Conservation (phyloP, 2,797 vertebrate genomes). For the Mormyrops boulengeri region DNA sequence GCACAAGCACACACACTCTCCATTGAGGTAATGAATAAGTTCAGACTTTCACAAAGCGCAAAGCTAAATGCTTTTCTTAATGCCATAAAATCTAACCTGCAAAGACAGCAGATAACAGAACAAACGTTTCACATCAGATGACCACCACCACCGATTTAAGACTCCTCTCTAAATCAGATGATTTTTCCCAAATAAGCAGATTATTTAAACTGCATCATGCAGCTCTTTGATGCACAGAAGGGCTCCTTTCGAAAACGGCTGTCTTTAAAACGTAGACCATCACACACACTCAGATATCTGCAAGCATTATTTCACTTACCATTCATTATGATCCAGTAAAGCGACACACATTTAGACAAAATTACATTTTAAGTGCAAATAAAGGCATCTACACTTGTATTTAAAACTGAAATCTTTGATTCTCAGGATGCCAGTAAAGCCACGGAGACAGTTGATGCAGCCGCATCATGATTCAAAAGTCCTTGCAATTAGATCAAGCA, state of each 20-base stretch:
- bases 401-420: background rate
- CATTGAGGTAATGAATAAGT: background rate
- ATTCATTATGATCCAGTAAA: background rate
- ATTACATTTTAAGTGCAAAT: slow-evolving; percentile 25
- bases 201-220: background rate
- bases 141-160: background rate
- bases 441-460: background rate
- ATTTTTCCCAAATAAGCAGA: background rate
- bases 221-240: background rate
- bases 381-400: background rate
- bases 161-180: background rate
- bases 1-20: background rate
- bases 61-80: background rate
- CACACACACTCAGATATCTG: background rate
- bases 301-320: background rate
- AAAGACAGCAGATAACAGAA: background rate
- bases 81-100: background rate
- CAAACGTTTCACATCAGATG: background rate
- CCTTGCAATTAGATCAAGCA: slow-evolving; percentile 10
- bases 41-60: background rate
- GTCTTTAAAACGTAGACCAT: background rate
- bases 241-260: background rate
- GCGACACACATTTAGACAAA: background rate
- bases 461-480: slow-evolving; percentile 12
- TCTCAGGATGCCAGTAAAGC: background rate